Percentiles rank a stretch among this genome's conserved stretches.
phyloP scores from a whole-genome alignment of 2,113 vertebrate genomes.

The Lamprotornis superbus region DNA sequence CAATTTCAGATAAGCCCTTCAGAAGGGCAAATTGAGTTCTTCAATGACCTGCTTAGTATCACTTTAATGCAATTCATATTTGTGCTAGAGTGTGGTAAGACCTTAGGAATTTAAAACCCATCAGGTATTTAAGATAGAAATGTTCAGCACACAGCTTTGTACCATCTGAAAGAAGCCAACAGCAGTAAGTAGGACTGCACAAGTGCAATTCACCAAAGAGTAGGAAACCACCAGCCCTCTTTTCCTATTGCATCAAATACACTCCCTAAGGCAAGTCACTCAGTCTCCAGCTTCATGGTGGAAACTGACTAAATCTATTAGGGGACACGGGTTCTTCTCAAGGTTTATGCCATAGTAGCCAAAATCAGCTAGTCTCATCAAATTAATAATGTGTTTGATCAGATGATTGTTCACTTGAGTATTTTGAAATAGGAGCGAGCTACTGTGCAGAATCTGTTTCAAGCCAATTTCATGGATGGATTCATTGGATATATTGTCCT shows the following conservation, averaged over 20 bases:
- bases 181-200: neutral
- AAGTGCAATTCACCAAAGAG: neutral
- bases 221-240: neutral
- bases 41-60: neutral
- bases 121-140: neutral
- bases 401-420: neutral
- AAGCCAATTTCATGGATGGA: neutral
- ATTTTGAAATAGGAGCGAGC: neutral
- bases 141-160: neutral
- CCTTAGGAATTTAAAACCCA: slow-evolving; percentile 2
- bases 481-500: neutral
- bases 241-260: neutral
- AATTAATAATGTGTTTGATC: neutral
- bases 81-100: neutral
- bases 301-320: neutral
- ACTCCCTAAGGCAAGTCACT: neutral
- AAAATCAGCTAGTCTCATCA: neutral
- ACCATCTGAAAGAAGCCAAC: neutral
- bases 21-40: neutral
- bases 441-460: neutral
- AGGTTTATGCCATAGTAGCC: neutral
- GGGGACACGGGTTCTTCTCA: neutral
- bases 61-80: neutral
- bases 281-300: neutral
- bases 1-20: neutral